phyloP scores from a whole-genome alignment of 2,797 vertebrate species.

The Enteromius viviparus region DNA sequence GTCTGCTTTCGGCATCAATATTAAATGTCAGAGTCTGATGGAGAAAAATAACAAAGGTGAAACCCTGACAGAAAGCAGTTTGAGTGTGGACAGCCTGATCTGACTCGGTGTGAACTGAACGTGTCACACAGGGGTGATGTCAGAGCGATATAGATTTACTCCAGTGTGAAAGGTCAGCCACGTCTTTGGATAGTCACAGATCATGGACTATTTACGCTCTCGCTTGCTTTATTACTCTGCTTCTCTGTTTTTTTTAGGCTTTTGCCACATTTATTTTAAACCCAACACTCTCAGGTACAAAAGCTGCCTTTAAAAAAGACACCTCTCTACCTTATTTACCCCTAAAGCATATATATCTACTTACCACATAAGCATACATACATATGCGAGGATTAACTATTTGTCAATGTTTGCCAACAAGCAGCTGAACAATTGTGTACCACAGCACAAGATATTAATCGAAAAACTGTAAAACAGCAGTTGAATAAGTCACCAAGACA shows the following conservation, averaged over 20 bases:
- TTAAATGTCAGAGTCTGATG: slow-evolving; percentile 49
- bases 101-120: slow-evolving; percentile 36
- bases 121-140: slow-evolving; percentile 12
- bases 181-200: slow-evolving; percentile 28
- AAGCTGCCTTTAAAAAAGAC: neutral
- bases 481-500: neutral
- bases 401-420: neutral
- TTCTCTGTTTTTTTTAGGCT: neutral
- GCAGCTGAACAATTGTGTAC: neutral
- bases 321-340: neutral
- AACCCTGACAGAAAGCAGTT: slow-evolving; percentile 41
- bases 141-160: slow-evolving; percentile 41
- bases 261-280: slow-evolving; percentile 5
- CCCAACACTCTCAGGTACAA: neutral
- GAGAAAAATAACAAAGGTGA: slow-evolving; percentile 40
- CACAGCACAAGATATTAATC: neutral
- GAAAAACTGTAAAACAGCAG: neutral
- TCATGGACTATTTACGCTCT: slow-evolving; percentile 28
- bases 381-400: too few relatives aligned
- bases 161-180: slow-evolving; percentile 50
- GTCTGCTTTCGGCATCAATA: slow-evolving; percentile 27
- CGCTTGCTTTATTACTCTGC: neutral
- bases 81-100: slow-evolving; percentile 33
- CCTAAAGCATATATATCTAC: neutral
- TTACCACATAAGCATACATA: neutral